phyloP scores from a whole-genome alignment of 2,888 invertebrate genomes.

The Nomada flava region DNA sequence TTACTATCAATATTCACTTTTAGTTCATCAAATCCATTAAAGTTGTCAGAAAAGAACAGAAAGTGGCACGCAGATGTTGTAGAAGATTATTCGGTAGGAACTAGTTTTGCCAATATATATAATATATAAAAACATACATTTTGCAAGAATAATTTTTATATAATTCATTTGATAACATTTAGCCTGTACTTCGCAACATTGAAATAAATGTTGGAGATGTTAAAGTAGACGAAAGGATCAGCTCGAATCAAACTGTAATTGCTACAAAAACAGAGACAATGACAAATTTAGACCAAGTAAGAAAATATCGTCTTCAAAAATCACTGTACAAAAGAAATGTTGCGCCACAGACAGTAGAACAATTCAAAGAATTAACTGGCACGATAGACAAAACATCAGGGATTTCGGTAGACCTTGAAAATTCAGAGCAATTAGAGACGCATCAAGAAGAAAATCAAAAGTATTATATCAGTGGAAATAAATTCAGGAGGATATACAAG shows the following conservation, averaged over 20 bases:
- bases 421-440: slow-evolving; percentile 23
- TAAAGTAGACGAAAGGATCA: slow-evolving; percentile 29
- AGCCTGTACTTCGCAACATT: slow-evolving; percentile 48
- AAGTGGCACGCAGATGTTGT: slow-evolving; percentile 65
- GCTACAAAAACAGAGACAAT: slow-evolving; percentile 73
- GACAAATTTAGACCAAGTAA: slow-evolving; percentile 75
- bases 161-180: slow-evolving; percentile 25
- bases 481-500: slow-evolving; percentile 50
- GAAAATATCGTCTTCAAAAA: slow-evolving; percentile 77
- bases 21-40: slow-evolving; percentile 63
- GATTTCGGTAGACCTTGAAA: background rate
- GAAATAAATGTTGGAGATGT: slow-evolving; percentile 68
- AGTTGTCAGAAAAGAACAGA: slow-evolving; percentile 65
- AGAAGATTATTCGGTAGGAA: slow-evolving; percentile 72
- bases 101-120: slow-evolving; percentile 2
- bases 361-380: slow-evolving; percentile 26
- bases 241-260: slow-evolving; percentile 34
- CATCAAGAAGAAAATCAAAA: slow-evolving; percentile 6
- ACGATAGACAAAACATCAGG: slow-evolving; percentile 13
- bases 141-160: slow-evolving; percentile 12
- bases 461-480: slow-evolving; percentile 35
- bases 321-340: slow-evolving; percentile 60
- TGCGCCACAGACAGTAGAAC: slow-evolving; percentile 28
- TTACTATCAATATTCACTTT: slow-evolving; percentile 23
- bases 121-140: slow-evolving; percentile 4